phyloP scores from a whole-genome alignment of 2,797 vertebrate genomes.

The Botia almorhae region DNA sequence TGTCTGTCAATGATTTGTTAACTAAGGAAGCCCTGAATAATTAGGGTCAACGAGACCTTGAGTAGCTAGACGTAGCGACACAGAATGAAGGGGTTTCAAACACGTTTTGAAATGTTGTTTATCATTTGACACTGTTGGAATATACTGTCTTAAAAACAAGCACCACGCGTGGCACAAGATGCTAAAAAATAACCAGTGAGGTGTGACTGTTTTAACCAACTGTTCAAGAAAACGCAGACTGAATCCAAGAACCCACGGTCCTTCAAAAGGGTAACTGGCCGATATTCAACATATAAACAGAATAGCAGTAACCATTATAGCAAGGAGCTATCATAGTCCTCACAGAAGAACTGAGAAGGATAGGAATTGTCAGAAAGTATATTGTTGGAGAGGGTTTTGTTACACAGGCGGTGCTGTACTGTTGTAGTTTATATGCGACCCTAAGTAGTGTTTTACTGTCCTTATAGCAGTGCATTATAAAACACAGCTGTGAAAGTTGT shows the following conservation, averaged over 20 bases:
- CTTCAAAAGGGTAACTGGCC: neutral
- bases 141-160: neutral
- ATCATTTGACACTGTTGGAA: neutral
- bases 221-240: neutral
- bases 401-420: neutral
- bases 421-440: neutral
- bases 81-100: neutral
- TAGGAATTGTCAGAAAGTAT: neutral
- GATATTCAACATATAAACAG: neutral
- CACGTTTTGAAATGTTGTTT: neutral
- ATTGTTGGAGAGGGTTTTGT: neutral
- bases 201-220: neutral
- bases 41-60: neutral
- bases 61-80: neutral
- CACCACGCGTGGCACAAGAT: neutral
- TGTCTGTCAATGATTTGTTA: neutral
- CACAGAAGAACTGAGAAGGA: neutral
- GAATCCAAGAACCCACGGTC: neutral
- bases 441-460: neutral
- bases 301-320: neutral
- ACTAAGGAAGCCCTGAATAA: neutral
- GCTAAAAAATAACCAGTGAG: neutral
- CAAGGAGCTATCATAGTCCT: neutral
- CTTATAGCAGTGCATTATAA: neutral
- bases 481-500: no score